These are phyloP conservation scores for Dolichopus griseipennis DNA, from an alignment of 2,888 invertebrate species.

Conservation along the genomic window DNA sequence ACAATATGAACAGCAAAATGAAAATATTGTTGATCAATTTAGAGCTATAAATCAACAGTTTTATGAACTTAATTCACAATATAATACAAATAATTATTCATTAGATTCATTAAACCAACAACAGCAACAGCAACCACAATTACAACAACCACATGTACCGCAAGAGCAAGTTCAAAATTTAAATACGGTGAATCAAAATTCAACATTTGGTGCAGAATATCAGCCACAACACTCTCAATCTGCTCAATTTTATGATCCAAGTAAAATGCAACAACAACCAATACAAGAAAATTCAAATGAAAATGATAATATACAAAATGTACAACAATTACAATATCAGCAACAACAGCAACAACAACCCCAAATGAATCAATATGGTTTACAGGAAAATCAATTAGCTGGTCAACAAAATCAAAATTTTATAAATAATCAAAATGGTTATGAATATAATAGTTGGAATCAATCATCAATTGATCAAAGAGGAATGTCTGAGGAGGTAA, in stretches of 20 bases:
- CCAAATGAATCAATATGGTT: slow-evolving; percentile 17
- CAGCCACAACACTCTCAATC: slow-evolving; percentile 19
- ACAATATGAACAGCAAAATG: slow-evolving; percentile 27
- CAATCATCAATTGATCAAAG: background rate
- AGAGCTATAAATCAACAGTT: slow-evolving; percentile 40
- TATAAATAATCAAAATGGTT: background rate
- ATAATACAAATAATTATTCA: slow-evolving; percentile 21
- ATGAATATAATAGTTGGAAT: background rate
- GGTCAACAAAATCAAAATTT: background rate
- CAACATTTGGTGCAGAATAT: slow-evolving; percentile 8
- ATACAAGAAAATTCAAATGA: slow-evolving; percentile 13
- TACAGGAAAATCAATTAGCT: background rate
- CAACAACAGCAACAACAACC: slow-evolving; percentile 23
- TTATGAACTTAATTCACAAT: slow-evolving; percentile 38
- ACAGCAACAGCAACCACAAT: slow-evolving; percentile 15
- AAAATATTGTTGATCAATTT: slow-evolving; percentile 39
- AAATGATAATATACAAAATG: slow-evolving; percentile 15
- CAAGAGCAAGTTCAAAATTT: slow-evolving; percentile 18
- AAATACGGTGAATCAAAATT: slow-evolving; percentile 15
- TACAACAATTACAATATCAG: slow-evolving; percentile 18
- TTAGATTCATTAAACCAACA: slow-evolving; percentile 10
- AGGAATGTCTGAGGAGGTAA: background rate
- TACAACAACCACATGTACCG: slow-evolving; percentile 21
- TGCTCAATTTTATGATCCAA: slow-evolving; percentile 19
- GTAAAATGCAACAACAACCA: slow-evolving; percentile 13